Evolutionary conservation across 2,113 vertebrate genomes (phyloP).

Genomic region (Dasyornis broadbenti): DNA sequence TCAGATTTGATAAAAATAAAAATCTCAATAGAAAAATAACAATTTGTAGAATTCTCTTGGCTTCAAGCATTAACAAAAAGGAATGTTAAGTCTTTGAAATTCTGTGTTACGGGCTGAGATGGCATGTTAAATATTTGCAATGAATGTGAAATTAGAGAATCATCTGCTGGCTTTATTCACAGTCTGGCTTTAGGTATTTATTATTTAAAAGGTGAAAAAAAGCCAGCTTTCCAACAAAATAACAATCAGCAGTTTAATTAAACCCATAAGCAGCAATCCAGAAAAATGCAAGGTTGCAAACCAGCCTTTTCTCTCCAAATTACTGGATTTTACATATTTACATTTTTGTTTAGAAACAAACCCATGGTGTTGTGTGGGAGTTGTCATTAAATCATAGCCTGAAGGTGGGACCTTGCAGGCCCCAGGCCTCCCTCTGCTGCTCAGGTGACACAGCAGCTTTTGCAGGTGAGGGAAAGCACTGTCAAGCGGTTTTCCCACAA

Average conservation of each 20-base stretch:
- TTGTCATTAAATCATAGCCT: not conserved
- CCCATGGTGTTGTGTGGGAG: accelerated
- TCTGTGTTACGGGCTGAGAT: not conserved
- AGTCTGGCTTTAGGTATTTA: not conserved
- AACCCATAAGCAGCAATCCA: not conserved
- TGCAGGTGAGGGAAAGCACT: not conserved
- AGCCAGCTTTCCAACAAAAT: constrained; percentile 18
- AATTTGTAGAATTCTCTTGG: not conserved
- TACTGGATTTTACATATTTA: not conserved
- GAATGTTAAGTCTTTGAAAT: constrained; percentile 16
- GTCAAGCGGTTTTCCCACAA: not conserved
- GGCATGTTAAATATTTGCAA: constrained; percentile 32
- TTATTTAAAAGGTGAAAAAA: constrained; percentile 32
- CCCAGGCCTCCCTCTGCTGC: not conserved
- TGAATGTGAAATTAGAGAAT: not conserved
- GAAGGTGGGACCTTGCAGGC: not conserved
- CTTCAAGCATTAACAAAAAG: not conserved
- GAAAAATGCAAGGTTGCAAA: not conserved
- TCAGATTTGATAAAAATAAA: not conserved
- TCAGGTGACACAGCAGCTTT: not conserved
- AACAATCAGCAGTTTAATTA: not conserved
- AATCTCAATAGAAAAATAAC: not conserved
- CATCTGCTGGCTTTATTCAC: not conserved
- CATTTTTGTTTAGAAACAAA: not conserved
- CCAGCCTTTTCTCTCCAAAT: not conserved